Base-by-base conservation (phyloP, 64 coral and sea anemone species). In the Pocillopora damicornis region DNA sequence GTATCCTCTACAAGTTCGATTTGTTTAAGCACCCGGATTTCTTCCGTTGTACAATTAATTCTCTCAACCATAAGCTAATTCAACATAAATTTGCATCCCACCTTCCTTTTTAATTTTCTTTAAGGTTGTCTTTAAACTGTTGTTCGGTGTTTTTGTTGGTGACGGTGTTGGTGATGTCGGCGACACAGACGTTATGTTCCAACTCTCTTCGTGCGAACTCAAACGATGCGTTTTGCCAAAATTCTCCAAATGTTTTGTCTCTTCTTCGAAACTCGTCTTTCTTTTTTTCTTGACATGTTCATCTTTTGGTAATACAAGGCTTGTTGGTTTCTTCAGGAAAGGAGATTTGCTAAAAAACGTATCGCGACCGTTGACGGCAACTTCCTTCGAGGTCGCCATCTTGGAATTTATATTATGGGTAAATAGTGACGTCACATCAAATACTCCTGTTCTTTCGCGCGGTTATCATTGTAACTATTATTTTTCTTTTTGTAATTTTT, bases 281-380 rank as follows among this genome's bases (percentile, higher is more conserved):
- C 94, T 81, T 96, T 96, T 96, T 79, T 96, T 96, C 81, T 93
- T 96, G 22, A 96, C 79, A 79, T 96, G 91, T 35, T 93, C 92
- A 25, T 74, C 86, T 45, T 78, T 73, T 22, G 85, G 73, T 59
- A 85, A 72, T 45, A 85, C 64, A 11, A 85, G 65, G 63, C 81
- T 85, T 37, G 64, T 23, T 85, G 81, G 7, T 15, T 85, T 85
- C 81, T 85, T 85, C 20, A 85, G 81, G 14, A 85, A 73, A 13
- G 81, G 81, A 18, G 65, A 85, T 85, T 85, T 85, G 72, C 81
- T 26, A 37, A 34, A 34, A 85, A 72, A 23, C 51, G 66, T 51
- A 37, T 85, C 65, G 11, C 65, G 63, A 71, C 81, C 81, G 81
- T 85, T 85, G 65, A 84, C 15, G 81, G 63, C 42, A 67, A 85